These are phyloP conservation scores for Notocelia uddmanniana DNA, from an alignment of 2,888 invertebrate species.

Conservation along the genomic window DNA sequence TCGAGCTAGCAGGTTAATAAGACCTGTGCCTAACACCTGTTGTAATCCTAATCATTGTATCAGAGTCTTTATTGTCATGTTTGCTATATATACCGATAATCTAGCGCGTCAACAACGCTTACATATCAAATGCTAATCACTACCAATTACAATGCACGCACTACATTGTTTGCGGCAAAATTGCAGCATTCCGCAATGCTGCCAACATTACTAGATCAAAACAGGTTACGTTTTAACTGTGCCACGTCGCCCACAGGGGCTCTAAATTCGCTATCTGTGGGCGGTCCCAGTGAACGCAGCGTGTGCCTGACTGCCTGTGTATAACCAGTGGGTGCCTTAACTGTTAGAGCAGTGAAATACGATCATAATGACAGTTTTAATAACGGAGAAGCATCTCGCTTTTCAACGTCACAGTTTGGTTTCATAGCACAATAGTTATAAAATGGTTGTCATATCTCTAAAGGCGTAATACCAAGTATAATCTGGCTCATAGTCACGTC, in stretches of 20 bases:
- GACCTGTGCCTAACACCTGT: constrained; percentile 1
- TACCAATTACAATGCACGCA: constrained; percentile 23
- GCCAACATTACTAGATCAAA: constrained; percentile 39
- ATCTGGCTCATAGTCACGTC: not conserved
- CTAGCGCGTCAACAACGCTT: constrained; percentile 6
- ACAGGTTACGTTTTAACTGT: constrained; percentile 45
- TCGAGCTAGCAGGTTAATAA: not conserved
- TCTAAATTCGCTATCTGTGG: constrained; percentile 41
- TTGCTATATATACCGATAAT: constrained; percentile 12
- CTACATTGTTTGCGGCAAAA: constrained; percentile 30
- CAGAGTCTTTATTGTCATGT: constrained; percentile 8
- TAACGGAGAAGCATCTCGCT: constrained; percentile 1
- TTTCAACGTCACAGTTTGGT: not conserved
- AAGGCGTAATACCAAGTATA: not conserved
- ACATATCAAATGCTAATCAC: constrained; percentile 25
- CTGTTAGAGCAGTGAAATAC: constrained; percentile 30
- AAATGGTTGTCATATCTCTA: constrained; percentile 7
- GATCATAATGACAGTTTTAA: constrained; percentile 6
- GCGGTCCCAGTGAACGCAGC: constrained; percentile 34
- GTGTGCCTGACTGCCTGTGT: constrained; percentile 13
- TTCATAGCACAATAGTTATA: not conserved
- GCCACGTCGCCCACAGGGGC: constrained; percentile 45
- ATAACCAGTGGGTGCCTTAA: constrained; percentile 25
- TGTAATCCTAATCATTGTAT: constrained; percentile 21
- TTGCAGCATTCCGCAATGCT: constrained; percentile 32